Conservation (phyloP, 2,888 invertebrate species). For the Embidobia sp. region DNA sequence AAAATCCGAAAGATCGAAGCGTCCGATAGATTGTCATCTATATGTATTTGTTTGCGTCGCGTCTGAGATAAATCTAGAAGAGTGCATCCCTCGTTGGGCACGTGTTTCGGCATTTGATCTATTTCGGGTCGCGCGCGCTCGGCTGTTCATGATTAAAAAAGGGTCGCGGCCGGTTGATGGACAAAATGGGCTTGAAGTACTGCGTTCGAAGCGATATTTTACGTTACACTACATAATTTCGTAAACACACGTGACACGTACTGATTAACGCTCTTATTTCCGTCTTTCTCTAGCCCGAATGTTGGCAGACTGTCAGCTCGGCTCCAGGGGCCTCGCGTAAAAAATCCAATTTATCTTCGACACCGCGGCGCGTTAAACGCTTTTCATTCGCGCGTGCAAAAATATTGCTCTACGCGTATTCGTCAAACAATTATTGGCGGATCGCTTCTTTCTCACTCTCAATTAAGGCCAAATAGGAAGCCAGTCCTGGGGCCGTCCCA, state of each 20-base stretch:
- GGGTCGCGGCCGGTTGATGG: constrained; percentile 27
- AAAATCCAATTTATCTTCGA: constrained; percentile 47
- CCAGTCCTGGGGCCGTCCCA: no score
- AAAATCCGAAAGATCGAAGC: no score
- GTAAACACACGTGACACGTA: constrained; percentile 61
- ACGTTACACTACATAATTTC: constrained; percentile 56
- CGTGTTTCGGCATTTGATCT: constrained; percentile 36
- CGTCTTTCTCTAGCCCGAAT: constrained; percentile 43
- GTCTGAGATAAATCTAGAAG: constrained; percentile 14
- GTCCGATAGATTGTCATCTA: constrained; percentile 1
- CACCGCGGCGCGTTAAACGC: constrained; percentile 29
- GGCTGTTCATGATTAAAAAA: constrained; percentile 27
- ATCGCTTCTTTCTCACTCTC: neutral
- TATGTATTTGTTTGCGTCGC: neutral
- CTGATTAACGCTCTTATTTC: constrained; percentile 60
- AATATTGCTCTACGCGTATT: constrained; percentile 29
- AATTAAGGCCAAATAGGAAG: no score
- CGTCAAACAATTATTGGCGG: constrained; percentile 6
- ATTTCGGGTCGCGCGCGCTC: constrained; percentile 35
- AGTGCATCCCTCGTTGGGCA: neutral
- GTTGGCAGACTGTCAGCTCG: constrained; percentile 48
- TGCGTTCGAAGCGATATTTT: constrained; percentile 55
- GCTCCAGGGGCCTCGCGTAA: constrained; percentile 20
- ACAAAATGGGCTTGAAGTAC: constrained; percentile 45
- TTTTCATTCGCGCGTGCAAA: constrained; percentile 46